A percentile compares a stretch with the other conserved stretches of the same genome.
These are phyloP conservation scores for Petrosia ficiformis DNA, from an alignment of 37 sponge, comb jelly and placozoan genomes.

Conservation along the genomic window DNA sequence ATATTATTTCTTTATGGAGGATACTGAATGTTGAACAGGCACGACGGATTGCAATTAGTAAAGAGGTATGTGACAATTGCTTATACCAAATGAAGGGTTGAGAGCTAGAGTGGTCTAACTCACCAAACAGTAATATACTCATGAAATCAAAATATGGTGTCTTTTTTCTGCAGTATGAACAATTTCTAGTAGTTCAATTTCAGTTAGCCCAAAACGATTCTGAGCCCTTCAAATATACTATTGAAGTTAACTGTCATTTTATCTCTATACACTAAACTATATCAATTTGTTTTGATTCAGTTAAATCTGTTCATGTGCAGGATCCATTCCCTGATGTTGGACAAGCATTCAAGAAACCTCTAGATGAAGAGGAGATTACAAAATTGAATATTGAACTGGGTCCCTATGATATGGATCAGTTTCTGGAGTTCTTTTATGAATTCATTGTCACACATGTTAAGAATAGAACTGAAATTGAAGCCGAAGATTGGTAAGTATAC, in stretches of 20 bases:
- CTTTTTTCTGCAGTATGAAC: too few species aligned
- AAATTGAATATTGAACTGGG: not conserved
- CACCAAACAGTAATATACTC: too few species aligned
- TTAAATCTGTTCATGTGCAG: not conserved
- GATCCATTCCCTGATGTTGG: not conserved
- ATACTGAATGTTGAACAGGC: constrained; percentile 5
- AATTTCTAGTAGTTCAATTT: too few species aligned
- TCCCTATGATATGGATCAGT: constrained; percentile 5
- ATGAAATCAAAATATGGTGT: too few species aligned
- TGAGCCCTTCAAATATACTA: too few species aligned
- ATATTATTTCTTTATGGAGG: not conserved
- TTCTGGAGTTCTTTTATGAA: not conserved
- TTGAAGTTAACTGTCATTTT: too few species aligned
- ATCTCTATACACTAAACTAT: not conserved
- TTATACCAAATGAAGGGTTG: too few species aligned
- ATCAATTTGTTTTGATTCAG: too few species aligned
- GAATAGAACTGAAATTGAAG: not conserved
- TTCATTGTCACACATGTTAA: constrained; percentile 8
- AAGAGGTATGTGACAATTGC: too few species aligned
- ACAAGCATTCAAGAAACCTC: not conserved
- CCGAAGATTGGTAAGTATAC: constrained; percentile 4
- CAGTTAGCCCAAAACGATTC: too few species aligned
- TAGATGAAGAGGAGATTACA: not conserved
- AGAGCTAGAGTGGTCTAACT: too few species aligned
- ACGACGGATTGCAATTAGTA: not conserved